Evolutionary conservation across 2,797 vertebrate species (phyloP).

Genomic region (Chelon labrosus): DNA sequence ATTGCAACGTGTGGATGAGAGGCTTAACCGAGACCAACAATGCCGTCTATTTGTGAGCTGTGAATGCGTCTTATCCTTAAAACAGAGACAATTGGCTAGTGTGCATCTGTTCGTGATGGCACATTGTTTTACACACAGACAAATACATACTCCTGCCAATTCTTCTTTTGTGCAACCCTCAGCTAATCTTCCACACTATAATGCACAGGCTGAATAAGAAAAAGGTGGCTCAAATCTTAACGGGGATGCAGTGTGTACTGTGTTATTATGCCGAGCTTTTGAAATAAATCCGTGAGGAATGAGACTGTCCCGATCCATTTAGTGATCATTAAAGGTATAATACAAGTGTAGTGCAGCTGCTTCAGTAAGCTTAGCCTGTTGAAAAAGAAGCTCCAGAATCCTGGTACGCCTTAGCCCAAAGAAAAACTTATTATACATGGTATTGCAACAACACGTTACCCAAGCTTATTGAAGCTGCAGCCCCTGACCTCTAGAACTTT

Average conservation of each 20-base stretch:
- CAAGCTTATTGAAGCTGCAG: constrained; percentile 13
- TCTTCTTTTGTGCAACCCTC: constrained; percentile 55
- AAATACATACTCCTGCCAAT: constrained; percentile 59
- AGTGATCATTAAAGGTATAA: constrained; percentile 70
- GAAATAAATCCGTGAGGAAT: constrained; percentile 62
- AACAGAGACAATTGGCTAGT: constrained; percentile 63
- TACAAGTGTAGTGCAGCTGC: constrained; percentile 33
- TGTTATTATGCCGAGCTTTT: constrained; percentile 44
- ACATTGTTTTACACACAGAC: constrained; percentile 70
- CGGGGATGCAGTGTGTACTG: constrained; percentile 24
- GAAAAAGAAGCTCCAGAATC: constrained; percentile 28
- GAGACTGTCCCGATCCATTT: constrained; percentile 58
- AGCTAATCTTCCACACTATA: constrained; percentile 57
- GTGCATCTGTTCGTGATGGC: constrained; percentile 56
- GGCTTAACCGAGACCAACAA: constrained; percentile 57
- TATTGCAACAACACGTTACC: constrained; percentile 3
- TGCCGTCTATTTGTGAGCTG: constrained; percentile 44
- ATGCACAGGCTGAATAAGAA: constrained; percentile 51
- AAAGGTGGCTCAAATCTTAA: constrained; percentile 55
- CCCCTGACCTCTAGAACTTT: constrained; percentile 17
- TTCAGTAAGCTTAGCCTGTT: constrained; percentile 40
- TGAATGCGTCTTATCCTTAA: constrained; percentile 64
- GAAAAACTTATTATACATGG: constrained; percentile 25
- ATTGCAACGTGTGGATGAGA: constrained; percentile 43
- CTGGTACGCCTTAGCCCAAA: constrained; percentile 16